Evolutionary conservation across 2,888 invertebrate species (phyloP).

Genomic region (Biston stratarius): DNA sequence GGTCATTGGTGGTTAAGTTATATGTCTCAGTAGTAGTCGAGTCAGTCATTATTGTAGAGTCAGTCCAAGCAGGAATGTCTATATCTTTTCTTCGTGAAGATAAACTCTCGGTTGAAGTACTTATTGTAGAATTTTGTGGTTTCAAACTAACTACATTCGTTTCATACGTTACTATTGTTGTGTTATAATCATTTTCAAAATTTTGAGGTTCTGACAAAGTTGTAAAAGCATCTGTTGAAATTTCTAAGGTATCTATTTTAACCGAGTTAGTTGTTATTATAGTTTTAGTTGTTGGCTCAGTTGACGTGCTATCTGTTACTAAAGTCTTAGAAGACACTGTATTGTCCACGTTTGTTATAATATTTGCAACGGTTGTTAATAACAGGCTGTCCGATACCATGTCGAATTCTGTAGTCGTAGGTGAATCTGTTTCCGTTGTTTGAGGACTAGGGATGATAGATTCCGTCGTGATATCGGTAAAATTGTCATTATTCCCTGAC

Average conservation of each 20-base stretch:
- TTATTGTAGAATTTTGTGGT: slow-evolving; percentile 52
- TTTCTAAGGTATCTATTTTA: not conserved
- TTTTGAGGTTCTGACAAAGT: slow-evolving; percentile 11
- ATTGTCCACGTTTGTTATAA: slow-evolving; percentile 2
- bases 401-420: not conserved
- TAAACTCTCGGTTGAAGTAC: slow-evolving; percentile 74
- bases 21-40: slow-evolving; percentile 72
- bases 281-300: slow-evolving; percentile 1
- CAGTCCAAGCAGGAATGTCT: slow-evolving; percentile 81
- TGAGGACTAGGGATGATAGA: not conserved
- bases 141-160: slow-evolving; percentile 28
- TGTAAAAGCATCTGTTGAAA: not conserved
- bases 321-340: not conserved
- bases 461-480: slow-evolving; percentile 8
- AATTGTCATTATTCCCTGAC: not conserved
- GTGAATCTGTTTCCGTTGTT: slow-evolving; percentile 3
- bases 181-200: slow-evolving; percentile 1
- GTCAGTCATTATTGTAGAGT: slow-evolving; percentile 70
- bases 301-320: not conserved
- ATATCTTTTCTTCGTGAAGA: slow-evolving; percentile 77
- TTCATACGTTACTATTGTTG: slow-evolving; percentile 2
- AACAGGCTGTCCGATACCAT: slow-evolving; percentile 1
- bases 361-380: slow-evolving; percentile 1
- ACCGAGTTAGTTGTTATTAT: not conserved
- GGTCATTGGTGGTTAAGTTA: slow-evolving; percentile 57